phyloP scores from a whole-genome alignment of 2,888 invertebrate genomes.

The Rhaphigaster nebulosa region DNA sequence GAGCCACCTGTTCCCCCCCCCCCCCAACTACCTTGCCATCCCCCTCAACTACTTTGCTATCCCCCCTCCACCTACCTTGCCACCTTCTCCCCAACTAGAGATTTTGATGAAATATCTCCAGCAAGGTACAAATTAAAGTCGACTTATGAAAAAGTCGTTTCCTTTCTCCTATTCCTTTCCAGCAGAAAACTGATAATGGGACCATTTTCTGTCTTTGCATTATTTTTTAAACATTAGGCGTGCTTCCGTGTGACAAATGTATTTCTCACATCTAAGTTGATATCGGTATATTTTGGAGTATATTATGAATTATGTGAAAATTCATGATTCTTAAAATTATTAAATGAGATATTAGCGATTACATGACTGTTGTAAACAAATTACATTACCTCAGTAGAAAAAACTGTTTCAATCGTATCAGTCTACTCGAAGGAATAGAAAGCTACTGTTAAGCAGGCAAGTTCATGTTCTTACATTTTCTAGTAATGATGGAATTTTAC shows the following conservation, averaged over 20 bases:
- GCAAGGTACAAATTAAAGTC: not conserved
- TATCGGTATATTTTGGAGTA: not conserved
- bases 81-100: not conserved
- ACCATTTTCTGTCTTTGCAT: not conserved
- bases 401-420: no score
- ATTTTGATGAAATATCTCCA: slow-evolving; percentile 26
- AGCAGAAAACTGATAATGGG: not conserved
- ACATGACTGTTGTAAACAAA: no score
- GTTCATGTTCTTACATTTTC: no score
- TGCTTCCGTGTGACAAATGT: not conserved
- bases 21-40: not conserved
- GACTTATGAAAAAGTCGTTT: slow-evolving; percentile 8
- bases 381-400: no score
- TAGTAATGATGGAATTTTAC: no score
- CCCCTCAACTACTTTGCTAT: not conserved
- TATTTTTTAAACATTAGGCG: not conserved
- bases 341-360: no score
- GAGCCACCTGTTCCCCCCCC: not conserved
- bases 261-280: not conserved
- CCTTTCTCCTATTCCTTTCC: slow-evolving; percentile 6
- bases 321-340: no score
- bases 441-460: no score
- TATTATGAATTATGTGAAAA: not conserved
- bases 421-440: no score
- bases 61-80: not conserved